These are phyloP conservation scores for Xenopus tropicalis DNA, from an alignment of 2,113 vertebrate species.

Conservation along the genomic window DNA sequence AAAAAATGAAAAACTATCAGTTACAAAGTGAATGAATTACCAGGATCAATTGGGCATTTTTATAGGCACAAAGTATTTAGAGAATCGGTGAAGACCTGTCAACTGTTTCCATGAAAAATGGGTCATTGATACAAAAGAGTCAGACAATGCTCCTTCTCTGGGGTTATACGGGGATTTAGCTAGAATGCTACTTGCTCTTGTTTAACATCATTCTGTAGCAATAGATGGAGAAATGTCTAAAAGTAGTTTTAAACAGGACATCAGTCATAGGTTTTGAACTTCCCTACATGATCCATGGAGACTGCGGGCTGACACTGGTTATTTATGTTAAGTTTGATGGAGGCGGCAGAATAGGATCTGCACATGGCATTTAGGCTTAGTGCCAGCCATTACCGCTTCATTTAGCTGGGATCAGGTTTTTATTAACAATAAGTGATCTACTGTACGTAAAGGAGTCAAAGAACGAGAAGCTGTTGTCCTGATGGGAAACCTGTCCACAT, in stretches of 20 bases:
- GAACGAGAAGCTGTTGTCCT: background rate
- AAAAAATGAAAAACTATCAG: conserved; percentile 27
- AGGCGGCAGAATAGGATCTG: too few relatives aligned
- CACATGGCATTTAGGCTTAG: too few relatives aligned
- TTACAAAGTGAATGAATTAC: conserved; percentile 29
- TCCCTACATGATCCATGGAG: too few relatives aligned
- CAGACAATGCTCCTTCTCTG: background rate
- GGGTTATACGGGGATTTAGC: conserved; percentile 22
- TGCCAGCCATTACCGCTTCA: background rate
- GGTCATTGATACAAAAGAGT: conserved; percentile 8
- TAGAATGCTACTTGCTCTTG: too few relatives aligned
- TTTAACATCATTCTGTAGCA: too few relatives aligned
- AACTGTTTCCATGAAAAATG: background rate
- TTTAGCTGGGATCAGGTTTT: background rate
- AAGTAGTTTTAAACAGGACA: too few relatives aligned
- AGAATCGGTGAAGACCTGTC: conserved; percentile 14
- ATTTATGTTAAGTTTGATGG: background rate
- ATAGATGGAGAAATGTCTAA: too few relatives aligned
- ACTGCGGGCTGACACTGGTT: background rate
- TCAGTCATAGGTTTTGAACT: too few relatives aligned
- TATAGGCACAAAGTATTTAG: conserved; percentile 24
- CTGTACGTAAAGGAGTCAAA: background rate
- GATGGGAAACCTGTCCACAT: background rate
- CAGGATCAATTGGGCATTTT: conserved; percentile 31
- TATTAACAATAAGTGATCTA: background rate